A percentile compares a stretch with the other conserved stretches of the same genome.
These are phyloP conservation scores for Onychomys arenicola DNA, from an alignment of 2,797 vertebrate genomes.

Conservation along the genomic window DNA sequence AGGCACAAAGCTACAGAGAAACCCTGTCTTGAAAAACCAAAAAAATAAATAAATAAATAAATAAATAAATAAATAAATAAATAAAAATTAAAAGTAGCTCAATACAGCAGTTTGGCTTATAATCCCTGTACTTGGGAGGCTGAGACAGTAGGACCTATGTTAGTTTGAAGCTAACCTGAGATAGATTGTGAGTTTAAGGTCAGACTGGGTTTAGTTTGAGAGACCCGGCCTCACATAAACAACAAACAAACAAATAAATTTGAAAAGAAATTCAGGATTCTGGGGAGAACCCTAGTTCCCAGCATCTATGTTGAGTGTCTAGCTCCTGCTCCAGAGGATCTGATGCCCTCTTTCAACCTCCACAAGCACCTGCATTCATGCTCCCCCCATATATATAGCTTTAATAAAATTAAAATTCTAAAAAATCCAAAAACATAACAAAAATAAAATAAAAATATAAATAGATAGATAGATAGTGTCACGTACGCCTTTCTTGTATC, in stretches of 20 bases:
- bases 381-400: not conserved
- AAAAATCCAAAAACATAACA: not conserved
- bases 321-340: not conserved
- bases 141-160: not conserved
- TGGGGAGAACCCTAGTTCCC: not conserved
- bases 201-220: not conserved
- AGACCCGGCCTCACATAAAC: not conserved
- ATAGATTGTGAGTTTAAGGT: too few species aligned
- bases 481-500: slow-evolving; percentile 96
- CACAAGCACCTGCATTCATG: not conserved
- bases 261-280: not conserved
- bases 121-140: not conserved
- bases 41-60: too few species aligned
- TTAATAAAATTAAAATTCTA: not conserved
- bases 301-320: not conserved
- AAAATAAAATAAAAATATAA: not conserved
- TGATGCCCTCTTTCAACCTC: not conserved
- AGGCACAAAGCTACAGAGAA: too few species aligned
- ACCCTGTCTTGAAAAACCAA: too few species aligned
- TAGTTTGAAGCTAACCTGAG: not conserved
- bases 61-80: not conserved
- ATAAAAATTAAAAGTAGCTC: not conserved
- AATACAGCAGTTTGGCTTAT: not conserved
- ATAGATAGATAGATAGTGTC: too few species aligned
- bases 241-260: not conserved